Evolutionary conservation across 2,113 vertebrate genomes (phyloP).

Genomic region (Rhinoderma darwinii): DNA sequence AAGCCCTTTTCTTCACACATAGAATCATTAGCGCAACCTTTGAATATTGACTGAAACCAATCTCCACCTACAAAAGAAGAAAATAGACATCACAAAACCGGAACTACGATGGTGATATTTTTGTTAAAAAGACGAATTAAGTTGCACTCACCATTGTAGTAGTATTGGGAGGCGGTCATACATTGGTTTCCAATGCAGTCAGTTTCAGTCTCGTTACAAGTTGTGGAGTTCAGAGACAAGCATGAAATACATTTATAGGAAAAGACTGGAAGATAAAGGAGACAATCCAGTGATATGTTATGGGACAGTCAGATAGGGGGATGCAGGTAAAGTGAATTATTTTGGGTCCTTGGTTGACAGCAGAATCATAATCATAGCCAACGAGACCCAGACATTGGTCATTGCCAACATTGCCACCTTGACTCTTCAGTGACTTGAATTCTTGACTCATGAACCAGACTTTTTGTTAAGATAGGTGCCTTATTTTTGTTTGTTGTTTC

Average conservation of each 20-base stretch:
- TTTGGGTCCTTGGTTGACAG: too few relatives aligned
- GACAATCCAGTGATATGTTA: not conserved
- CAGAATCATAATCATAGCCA: not conserved
- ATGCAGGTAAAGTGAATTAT: not conserved
- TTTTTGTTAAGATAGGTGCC: too few relatives aligned
- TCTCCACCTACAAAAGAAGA: not conserved
- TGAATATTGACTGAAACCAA: not conserved
- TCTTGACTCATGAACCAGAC: too few relatives aligned
- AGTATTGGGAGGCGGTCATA: not conserved
- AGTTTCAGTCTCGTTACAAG: not conserved
- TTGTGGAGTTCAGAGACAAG: not conserved
- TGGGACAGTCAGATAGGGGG: not conserved
- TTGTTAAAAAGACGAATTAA: not conserved
- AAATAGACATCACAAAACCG: too few relatives aligned
- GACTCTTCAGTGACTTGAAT: not conserved
- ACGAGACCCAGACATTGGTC: not conserved
- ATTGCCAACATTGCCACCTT: not conserved
- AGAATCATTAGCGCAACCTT: not conserved
- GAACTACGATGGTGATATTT: not conserved
- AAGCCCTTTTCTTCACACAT: not conserved
- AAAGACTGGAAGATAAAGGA: not conserved
- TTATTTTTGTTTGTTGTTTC: too few relatives aligned
- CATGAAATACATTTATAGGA: not conserved
- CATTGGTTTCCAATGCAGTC: not conserved
- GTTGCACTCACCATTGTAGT: not conserved